These are phyloP conservation scores for Drosophila parthenogenetica DNA, from an alignment of 2,888 invertebrate species.

Conservation along the genomic window DNA sequence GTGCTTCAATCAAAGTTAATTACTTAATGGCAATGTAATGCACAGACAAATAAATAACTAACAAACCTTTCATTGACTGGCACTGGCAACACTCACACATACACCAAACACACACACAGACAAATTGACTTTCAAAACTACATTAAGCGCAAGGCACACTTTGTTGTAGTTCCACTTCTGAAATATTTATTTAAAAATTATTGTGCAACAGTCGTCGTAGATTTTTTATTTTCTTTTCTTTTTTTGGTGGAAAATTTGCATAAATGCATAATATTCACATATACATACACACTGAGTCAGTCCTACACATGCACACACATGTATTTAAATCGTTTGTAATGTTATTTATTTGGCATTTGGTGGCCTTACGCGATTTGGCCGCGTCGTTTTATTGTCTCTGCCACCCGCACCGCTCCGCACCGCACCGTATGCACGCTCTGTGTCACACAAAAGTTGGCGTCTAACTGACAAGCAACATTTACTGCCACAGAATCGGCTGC, in stretches of 20 bases:
- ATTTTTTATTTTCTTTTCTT: conserved; percentile 9
- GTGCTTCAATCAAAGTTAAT: conserved; percentile 65
- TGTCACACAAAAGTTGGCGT: conserved; percentile 67
- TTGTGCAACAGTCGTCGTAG: conserved; percentile 38
- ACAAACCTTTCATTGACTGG: conserved; percentile 75
- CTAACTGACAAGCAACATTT: conserved; percentile 59
- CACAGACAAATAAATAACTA: conserved; percentile 69
- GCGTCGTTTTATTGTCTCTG: conserved; percentile 23
- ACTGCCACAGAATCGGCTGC: conserved; percentile 25
- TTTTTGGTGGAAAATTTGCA: conserved; percentile 49
- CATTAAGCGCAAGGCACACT: conserved; percentile 49
- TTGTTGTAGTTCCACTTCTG: conserved; percentile 36
- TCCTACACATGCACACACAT: conserved; percentile 13
- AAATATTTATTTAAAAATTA: conserved; percentile 64
- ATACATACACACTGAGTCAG: conserved; percentile 19
- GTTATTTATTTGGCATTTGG: conserved; percentile 47
- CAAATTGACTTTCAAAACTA: conserved; percentile 44
- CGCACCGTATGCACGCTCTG: conserved; percentile 54
- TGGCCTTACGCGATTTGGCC: conserved; percentile 38
- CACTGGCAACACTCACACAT: conserved; percentile 43
- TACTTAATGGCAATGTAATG: conserved; percentile 77
- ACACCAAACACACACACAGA: conserved; percentile 6
- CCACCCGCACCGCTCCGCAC: conserved; percentile 38
- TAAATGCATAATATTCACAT: conserved; percentile 58
- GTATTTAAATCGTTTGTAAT: conserved; percentile 33